Conservation (phyloP, 1,140 invertebrate species). For the Stegodyphus dumicola region DNA sequence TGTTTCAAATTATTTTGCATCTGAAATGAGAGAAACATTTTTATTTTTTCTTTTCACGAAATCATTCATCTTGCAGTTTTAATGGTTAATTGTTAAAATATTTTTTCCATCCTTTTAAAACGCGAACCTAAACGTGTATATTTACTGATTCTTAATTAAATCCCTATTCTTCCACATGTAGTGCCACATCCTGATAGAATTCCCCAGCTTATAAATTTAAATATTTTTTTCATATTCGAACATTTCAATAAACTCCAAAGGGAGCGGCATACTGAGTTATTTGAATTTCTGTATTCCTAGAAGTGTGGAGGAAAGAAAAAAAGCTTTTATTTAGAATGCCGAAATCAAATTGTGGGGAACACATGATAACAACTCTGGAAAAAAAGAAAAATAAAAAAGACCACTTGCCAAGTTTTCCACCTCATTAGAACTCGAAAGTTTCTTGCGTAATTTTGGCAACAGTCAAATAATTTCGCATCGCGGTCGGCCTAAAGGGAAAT, state of each 20-base stretch:
- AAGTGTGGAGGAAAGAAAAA: not conserved
- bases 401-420: not conserved
- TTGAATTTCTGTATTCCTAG: not conserved
- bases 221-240: not conserved
- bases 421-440: conserved; percentile 41
- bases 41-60: not conserved
- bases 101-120: not conserved
- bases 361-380: conserved; percentile 3
- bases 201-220: not conserved
- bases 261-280: conserved; percentile 5
- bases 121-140: not conserved
- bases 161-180: not conserved
- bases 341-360: conserved; percentile 27
- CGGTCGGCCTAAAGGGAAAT: conserved; percentile 37
- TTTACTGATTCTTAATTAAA: conserved; percentile 25
- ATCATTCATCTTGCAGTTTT: too few species aligned
- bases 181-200: not conserved
- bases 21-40: not conserved
- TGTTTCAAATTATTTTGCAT: not conserved
- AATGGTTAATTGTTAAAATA: not conserved
- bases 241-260: conserved; percentile 10
- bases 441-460: conserved; percentile 42
- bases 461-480: conserved; percentile 30
- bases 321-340: conserved; percentile 4
- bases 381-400: not conserved